A percentile compares a stretch with the other conserved stretches of the same genome.
These are phyloP conservation scores for Cephus rjabovi DNA, from an alignment of 2,888 invertebrate genomes.

Conservation along the genomic window DNA sequence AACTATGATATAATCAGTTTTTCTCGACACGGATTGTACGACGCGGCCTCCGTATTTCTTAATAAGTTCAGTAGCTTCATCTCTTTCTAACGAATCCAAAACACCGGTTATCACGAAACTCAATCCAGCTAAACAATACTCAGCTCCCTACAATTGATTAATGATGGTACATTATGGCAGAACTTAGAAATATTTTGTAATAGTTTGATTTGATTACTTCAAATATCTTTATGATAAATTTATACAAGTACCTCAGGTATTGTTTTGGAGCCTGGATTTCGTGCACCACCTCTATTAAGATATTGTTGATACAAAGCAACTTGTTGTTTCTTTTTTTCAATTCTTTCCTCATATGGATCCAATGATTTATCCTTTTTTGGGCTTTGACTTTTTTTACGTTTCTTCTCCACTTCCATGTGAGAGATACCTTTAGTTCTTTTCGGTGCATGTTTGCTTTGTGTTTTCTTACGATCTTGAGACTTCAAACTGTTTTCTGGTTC, in stretches of 20 bases:
- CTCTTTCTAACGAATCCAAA: conserved; percentile 87
- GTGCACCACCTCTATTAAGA: conserved; percentile 82
- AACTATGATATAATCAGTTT: conserved; percentile 84
- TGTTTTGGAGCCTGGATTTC: conserved; percentile 84
- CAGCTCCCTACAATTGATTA: conserved; percentile 71
- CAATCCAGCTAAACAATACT: conserved; percentile 77
- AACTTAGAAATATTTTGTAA: conserved; percentile 12
- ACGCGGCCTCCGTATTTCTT: conserved; percentile 85
- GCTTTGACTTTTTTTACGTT: conserved; percentile 4
- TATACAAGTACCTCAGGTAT: conserved; percentile 77
- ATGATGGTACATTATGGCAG: conserved; percentile 8
- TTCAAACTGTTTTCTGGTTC: conserved; percentile 13
- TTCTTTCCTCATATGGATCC: conserved; percentile 75
- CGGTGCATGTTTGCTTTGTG: conserved; percentile 1
- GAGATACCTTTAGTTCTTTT: conserved; percentile 10
- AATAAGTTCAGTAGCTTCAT: conserved; percentile 80
- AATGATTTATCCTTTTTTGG: conserved; percentile 35
- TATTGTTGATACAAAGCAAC: conserved; percentile 80
- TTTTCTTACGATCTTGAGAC: conserved; percentile 11
- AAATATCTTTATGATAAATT: conserved; percentile 10
- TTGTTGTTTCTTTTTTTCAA: conserved; percentile 76
- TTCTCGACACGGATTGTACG: conserved; percentile 79
- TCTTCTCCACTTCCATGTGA: conserved; percentile 32
- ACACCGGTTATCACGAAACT: conserved; percentile 87
- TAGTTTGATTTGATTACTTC: conserved; percentile 17